Evolutionary conservation across 2,797 vertebrate genomes (phyloP).

Genomic region (Microctenopoma steveboyesi): DNA sequence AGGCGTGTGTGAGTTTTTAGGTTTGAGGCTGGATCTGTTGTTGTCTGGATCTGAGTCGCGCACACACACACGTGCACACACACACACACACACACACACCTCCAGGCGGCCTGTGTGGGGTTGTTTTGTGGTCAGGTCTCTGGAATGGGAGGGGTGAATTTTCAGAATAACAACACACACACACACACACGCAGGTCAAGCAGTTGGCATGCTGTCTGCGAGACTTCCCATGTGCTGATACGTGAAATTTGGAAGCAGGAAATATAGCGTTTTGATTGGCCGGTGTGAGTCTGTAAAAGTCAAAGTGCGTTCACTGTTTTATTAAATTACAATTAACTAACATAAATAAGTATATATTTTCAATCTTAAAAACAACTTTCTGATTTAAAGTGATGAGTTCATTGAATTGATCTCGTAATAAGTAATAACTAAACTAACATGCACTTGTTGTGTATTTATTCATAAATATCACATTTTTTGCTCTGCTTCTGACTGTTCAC

Average conservation of each 20-base stretch:
- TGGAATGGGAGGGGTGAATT: conserved; percentile 41
- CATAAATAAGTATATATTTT: no score
- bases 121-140: conserved; percentile 65
- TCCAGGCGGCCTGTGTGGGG: conserved; percentile 46
- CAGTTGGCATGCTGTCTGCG: conserved; percentile 2
- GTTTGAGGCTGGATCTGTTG: conserved; percentile 32
- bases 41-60: conserved; percentile 28
- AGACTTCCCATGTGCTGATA: not conserved
- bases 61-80: no score
- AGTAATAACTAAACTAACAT: no score
- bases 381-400: no score
- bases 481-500: no score
- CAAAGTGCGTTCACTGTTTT: no score
- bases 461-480: no score
- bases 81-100: conserved; percentile 20
- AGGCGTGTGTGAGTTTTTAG: conserved; percentile 7
- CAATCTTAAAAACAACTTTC: no score
- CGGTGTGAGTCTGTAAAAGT: not conserved
- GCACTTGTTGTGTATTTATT: no score
- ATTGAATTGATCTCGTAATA: no score
- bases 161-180: conserved; percentile 6
- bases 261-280: not conserved
- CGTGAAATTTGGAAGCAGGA: not conserved
- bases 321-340: no score
- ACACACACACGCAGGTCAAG: conserved; percentile 22